A percentile compares a stretch with the other conserved stretches of the same genome.
These are phyloP conservation scores for Phania funesta DNA, from an alignment of 2,888 invertebrate genomes.

Conservation along the genomic window DNA sequence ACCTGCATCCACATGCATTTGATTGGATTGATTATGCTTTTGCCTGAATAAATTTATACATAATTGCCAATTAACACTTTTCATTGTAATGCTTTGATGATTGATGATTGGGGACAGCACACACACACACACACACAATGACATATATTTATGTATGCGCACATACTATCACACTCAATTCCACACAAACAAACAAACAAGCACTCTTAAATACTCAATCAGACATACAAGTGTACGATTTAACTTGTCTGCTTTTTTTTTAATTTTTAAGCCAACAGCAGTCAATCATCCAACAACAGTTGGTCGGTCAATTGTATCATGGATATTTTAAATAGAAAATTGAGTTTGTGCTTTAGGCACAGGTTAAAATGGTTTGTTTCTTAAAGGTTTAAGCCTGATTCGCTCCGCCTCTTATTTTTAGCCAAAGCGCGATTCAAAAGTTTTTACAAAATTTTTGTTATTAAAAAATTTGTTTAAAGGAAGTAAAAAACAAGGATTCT, in stretches of 20 bases:
- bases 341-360: not conserved
- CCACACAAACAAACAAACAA: slow-evolving; percentile 5
- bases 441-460: too few relatives aligned
- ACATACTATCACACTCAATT: not conserved
- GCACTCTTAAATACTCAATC: slow-evolving; percentile 48
- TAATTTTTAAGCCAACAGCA: slow-evolving; percentile 59
- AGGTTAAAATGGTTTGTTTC: not conserved
- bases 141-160: not conserved
- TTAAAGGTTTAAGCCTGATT: too few relatives aligned
- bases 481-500: too few relatives aligned
- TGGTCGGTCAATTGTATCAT: slow-evolving; percentile 51
- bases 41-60: slow-evolving; percentile 77
- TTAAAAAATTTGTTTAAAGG: too few relatives aligned
- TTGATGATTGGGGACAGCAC: slow-evolving; percentile 66
- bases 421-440: too few relatives aligned
- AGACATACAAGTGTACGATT: slow-evolving; percentile 41
- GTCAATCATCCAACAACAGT: slow-evolving; percentile 61
- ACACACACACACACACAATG: slow-evolving; percentile 29
- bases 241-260: slow-evolving; percentile 6
- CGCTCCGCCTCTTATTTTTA: too few relatives aligned
- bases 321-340: not conserved
- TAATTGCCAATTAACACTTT: slow-evolving; percentile 78
- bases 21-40: slow-evolving; percentile 77
- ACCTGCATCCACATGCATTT: slow-evolving; percentile 43
- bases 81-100: slow-evolving; percentile 71